Percentiles rank a stretch among this genome's conserved stretches.
These are phyloP conservation scores for Bombycilla garrulus DNA, from an alignment of 2,113 vertebrate species.

Conservation along the genomic window DNA sequence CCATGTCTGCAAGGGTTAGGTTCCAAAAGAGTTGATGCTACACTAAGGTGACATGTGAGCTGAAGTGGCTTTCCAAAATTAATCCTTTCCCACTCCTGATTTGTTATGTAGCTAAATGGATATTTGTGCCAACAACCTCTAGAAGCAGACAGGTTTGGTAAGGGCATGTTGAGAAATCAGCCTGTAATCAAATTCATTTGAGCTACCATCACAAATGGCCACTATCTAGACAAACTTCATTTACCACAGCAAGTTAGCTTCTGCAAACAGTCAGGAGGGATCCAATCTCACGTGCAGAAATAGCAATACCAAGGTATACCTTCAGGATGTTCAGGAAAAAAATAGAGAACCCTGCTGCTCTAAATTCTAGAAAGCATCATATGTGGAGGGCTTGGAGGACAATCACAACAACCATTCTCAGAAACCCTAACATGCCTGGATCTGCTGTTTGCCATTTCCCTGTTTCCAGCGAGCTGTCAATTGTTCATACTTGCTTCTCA, in stretches of 20 bases:
- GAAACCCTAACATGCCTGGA: not conserved
- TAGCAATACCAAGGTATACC: not conserved
- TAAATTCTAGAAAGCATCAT: not conserved
- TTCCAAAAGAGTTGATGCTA: not conserved
- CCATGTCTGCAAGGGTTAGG: not conserved
- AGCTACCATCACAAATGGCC: not conserved
- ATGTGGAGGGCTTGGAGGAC: not conserved
- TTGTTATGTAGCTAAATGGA: not conserved
- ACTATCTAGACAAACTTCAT: not conserved
- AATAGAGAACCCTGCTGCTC: not conserved
- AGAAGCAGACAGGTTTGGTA: not conserved
- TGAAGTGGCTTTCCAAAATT: not conserved
- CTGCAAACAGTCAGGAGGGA: not conserved
- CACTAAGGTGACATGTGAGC: not conserved
- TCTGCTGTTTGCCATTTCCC: not conserved
- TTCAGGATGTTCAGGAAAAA: not conserved
- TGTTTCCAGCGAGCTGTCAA: not conserved
- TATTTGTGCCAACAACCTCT: not conserved
- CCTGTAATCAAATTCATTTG: not conserved
- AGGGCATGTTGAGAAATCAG: not conserved
- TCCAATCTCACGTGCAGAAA: not conserved
- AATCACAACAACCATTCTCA: not conserved
- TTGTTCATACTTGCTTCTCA: not conserved
- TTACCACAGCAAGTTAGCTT: not conserved
- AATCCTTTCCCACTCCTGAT: not conserved